Evolutionary conservation across 2,888 invertebrate genomes (phyloP).

Genomic region (Sipha maydis): DNA sequence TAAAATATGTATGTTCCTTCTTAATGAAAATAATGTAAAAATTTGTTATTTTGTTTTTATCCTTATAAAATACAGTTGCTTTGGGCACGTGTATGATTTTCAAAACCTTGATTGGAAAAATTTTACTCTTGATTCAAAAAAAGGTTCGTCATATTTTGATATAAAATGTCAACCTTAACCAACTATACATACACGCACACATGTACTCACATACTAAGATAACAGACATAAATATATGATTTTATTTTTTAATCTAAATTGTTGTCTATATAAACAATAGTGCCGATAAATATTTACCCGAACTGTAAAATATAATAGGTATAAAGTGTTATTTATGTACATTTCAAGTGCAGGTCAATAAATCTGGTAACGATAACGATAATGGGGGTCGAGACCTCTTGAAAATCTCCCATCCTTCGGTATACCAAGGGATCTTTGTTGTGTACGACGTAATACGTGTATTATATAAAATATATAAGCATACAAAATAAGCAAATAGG

Average conservation of each 20-base stretch:
- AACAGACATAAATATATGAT: not conserved
- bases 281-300: conserved; percentile 36
- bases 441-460: not conserved
- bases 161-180: no score
- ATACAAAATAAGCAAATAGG: not conserved
- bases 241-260: not conserved
- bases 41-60: no score
- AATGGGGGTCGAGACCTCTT: conserved; percentile 17
- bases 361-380: conserved; percentile 11
- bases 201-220: not conserved
- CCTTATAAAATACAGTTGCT: no score
- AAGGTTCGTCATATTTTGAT: no score
- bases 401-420: not conserved
- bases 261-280: not conserved
- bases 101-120: no score
- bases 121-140: no score
- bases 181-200: no score
- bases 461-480: not conserved
- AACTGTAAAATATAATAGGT: not conserved
- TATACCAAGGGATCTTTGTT: not conserved
- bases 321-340: conserved; percentile 26
- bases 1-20: no score
- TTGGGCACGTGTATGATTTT: no score
- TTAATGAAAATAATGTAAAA: no score
- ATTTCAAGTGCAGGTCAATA: conserved; percentile 1